Evolutionary conservation across 2,113 vertebrate species (phyloP), one percentile per base, ranked within the genome.

Genomic region (Rostratula benghalensis): DNA sequence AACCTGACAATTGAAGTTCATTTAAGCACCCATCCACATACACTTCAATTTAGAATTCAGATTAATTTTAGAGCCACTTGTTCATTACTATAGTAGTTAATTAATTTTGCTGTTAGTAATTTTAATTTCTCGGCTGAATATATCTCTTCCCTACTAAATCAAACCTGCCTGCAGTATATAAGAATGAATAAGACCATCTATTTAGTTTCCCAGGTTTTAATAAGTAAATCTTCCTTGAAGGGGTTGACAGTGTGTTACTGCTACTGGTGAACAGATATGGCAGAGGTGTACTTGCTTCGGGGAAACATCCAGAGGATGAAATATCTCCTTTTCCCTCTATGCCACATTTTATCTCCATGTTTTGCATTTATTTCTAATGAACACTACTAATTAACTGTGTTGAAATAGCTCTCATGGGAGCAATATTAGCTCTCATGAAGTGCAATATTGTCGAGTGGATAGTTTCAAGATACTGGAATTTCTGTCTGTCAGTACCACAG

Each of bases 141-240:
- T 94, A 68, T 65, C 30, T 61, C 80, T 89, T 83, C 50, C 45
- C 73, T 87, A 64, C 68, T 89, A 80, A 80, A 94, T 95, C 81
- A 94, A 94, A 81, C 73, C 84, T 91, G 64, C 63, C 73, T 65
- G 64, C 59, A 74, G 50, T 80, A 46, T 71, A 64, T 73, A 73
- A 77, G 87, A 83, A 89, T 73, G 83, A 94, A 51, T 63, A 81
- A 81, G 68, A 69, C 27, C 84, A 87, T 81, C 54, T 92, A 45
- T 83, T 96, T 89, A 83, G 80, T 93, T 91, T 93, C 64, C 63
- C 35, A 61, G 30, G 45, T 64, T 84, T 89, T 84, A 93, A 89
- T 94, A 91, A 83, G 83, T 81, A 61, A 93, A 81, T 24, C 21
- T 86, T 76, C 45, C 73, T 80, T 91, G 53, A 65, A 91, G 59